Percentiles rank a stretch among this genome's conserved stretches.
Conservation (phyloP, 2,113 vertebrate genomes). For the Odobenus rosmarus region DNA sequence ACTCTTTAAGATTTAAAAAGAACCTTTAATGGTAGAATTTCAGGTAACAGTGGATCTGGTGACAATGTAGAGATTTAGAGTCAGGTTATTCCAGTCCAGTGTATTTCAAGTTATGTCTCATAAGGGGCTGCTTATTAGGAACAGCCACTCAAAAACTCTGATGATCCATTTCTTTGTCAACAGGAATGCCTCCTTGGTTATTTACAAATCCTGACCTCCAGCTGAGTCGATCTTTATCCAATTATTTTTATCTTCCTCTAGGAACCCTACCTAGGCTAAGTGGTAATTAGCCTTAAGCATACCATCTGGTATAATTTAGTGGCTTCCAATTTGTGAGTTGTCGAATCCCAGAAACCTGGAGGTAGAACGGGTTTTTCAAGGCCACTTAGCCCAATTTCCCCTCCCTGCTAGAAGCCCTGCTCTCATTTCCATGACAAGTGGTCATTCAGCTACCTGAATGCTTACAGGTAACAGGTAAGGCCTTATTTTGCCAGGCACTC, state of each 20-base stretch:
- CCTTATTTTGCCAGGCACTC: neutral
- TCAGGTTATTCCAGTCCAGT: neutral
- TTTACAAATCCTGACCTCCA: constrained; percentile 29
- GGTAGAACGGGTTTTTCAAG: neutral
- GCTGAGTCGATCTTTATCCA: constrained; percentile 20
- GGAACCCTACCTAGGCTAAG: neutral
- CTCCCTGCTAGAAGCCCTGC: neutral
- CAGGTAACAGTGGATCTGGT: neutral
- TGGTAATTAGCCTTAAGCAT: neutral
- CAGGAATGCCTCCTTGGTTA: neutral
- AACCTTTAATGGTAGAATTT: neutral
- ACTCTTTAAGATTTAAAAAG: neutral
- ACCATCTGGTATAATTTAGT: constrained; percentile 37
- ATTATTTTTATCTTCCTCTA: constrained; percentile 51
- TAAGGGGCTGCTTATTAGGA: neutral
- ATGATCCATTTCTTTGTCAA: constrained; percentile 36
- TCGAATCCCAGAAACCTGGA: neutral
- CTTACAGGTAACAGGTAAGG: neutral
- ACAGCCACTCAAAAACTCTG: neutral
- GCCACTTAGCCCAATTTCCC: neutral
- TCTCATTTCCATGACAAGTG: neutral
- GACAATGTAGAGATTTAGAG: neutral
- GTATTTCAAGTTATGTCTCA: neutral
- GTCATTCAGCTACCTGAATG: neutral
- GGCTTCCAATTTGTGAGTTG: constrained; percentile 28